These are phyloP conservation scores for Lampris megalopsis DNA, from an alignment of 2,113 vertebrate species.

Conservation along the genomic window DNA sequence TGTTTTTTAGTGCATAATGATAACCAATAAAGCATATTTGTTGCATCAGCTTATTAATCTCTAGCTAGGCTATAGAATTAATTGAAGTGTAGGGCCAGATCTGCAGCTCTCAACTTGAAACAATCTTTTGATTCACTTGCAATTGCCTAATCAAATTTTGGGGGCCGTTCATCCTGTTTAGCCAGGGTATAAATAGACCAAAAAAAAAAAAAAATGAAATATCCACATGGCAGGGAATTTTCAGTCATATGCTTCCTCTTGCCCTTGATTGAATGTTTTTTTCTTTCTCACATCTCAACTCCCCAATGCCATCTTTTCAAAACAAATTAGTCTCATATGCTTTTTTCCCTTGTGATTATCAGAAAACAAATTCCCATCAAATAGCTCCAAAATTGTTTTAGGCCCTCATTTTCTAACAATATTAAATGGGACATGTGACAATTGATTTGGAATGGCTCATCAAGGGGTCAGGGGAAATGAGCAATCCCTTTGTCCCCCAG, in stretches of 20 bases:
- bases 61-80: slow-evolving; percentile 44
- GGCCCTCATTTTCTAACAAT: slow-evolving; percentile 64
- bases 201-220: slow-evolving; percentile 61
- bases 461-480: slow-evolving; percentile 58
- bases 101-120: slow-evolving; percentile 45
- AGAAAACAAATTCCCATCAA: slow-evolving; percentile 65
- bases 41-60: slow-evolving; percentile 60
- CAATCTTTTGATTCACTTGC: slow-evolving; percentile 61
- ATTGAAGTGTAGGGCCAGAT: slow-evolving; percentile 59
- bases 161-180: slow-evolving; percentile 32
- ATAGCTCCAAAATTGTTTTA: slow-evolving; percentile 64
- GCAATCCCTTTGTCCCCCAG: slow-evolving; percentile 68
- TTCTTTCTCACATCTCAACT: slow-evolving; percentile 44
- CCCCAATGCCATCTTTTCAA: slow-evolving; percentile 64
- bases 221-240: slow-evolving; percentile 69
- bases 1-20: slow-evolving; percentile 61
- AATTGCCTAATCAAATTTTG: slow-evolving; percentile 70
- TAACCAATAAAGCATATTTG: slow-evolving; percentile 64
- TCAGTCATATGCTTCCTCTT: slow-evolving; percentile 66
- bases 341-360: slow-evolving; percentile 67
- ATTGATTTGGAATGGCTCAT: slow-evolving; percentile 77
- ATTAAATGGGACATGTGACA: slow-evolving; percentile 59
- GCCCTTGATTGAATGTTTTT: slow-evolving; percentile 57
- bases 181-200: slow-evolving; percentile 65
- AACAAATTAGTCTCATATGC: slow-evolving; percentile 74